Percentiles rank a stretch among this genome's conserved stretches.
Conservation (phyloP, 2,888 invertebrate species). For the Pristionchus mayeri region DNA sequence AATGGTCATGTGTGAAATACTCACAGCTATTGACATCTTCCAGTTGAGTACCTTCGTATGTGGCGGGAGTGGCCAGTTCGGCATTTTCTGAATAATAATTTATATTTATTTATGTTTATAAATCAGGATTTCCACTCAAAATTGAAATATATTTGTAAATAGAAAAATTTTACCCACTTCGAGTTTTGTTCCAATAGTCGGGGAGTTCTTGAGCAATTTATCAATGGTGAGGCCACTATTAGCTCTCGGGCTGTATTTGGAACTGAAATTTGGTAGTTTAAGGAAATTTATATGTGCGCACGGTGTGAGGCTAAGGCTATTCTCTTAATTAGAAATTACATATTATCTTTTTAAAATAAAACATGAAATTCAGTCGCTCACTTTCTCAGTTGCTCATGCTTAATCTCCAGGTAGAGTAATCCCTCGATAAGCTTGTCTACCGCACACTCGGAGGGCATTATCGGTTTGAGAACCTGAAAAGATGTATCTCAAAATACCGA, state of each 20-base stretch:
- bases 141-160: too few species aligned
- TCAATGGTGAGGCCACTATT: not conserved
- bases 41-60: not conserved
- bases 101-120: too few species aligned
- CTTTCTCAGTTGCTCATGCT: slow-evolving; percentile 34
- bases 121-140: too few species aligned
- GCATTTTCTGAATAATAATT: slow-evolving; percentile 4
- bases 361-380: not conserved
- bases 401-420: slow-evolving; percentile 21
- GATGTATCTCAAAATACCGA: not conserved
- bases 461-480: not conserved
- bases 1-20: too few species aligned
- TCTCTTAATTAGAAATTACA: too few species aligned
- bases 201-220: not conserved
- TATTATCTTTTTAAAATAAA: not conserved
- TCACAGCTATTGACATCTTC: not conserved
- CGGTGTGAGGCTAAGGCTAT: too few species aligned
- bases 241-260: not conserved
- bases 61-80: slow-evolving; percentile 15
- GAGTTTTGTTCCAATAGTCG: not conserved
- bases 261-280: not conserved
- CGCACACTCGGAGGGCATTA: not conserved
- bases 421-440: slow-evolving; percentile 20
- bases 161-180: not conserved
- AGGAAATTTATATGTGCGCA: too few species aligned